phyloP scores from a whole-genome alignment of 2,113 vertebrate species.

The Gymnocephalus cernua region DNA sequence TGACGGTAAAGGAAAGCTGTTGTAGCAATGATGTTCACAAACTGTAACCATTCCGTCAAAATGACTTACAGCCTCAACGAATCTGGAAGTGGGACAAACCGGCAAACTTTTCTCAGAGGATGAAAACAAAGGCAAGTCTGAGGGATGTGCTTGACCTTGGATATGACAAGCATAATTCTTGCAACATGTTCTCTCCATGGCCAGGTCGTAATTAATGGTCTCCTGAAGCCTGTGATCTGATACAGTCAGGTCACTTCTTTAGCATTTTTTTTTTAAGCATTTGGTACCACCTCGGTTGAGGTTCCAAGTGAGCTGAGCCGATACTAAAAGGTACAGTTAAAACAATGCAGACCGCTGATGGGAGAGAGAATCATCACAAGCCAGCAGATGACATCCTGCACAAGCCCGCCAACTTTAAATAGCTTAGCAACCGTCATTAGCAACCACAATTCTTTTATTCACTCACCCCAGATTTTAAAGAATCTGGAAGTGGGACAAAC shows the following conservation, averaged over 20 bases:
- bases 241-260: background rate
- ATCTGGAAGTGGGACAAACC: constrained; percentile 44
- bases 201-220: background rate
- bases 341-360: no score
- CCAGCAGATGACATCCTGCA: no score
- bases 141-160: constrained; percentile 15
- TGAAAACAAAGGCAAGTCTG: constrained; percentile 16
- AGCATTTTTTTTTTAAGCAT: no score
- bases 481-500: no score
- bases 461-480: no score
- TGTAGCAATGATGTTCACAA: constrained; percentile 4
- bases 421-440: no score
- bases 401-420: no score
- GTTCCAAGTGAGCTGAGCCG: no score
- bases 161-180: constrained; percentile 39
- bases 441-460: no score
- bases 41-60: constrained; percentile 35
- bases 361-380: no score
- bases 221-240: constrained; percentile 3
- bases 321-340: no score
- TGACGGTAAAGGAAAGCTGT: background rate
- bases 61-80: constrained; percentile 22
- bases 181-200: background rate
- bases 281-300: no score
- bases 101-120: constrained; percentile 21